These are phyloP conservation scores for Melanerpes aurifrons DNA, from an alignment of 2,113 vertebrate species.

Conservation along the genomic window DNA sequence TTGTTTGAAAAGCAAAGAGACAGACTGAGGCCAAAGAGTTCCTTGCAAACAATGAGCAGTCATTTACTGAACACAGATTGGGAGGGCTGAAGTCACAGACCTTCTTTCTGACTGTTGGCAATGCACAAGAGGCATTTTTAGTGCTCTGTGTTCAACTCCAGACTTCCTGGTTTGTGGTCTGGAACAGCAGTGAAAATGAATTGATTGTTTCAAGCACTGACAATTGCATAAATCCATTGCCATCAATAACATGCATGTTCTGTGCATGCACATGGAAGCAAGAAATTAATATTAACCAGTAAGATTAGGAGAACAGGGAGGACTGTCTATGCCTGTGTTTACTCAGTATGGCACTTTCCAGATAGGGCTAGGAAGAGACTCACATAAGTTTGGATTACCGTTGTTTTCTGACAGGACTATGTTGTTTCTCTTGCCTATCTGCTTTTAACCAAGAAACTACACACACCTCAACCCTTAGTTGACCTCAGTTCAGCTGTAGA, in stretches of 20 bases:
- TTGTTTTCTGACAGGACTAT: background rate
- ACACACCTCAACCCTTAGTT: background rate
- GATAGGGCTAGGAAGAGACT: background rate
- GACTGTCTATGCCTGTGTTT: background rate
- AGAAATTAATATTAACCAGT: background rate
- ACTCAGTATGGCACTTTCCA: background rate
- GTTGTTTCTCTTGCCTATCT: background rate
- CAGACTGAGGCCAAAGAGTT: background rate
- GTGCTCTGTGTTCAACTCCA: background rate
- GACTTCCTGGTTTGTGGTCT: background rate
- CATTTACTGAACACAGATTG: background rate
- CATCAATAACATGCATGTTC: background rate
- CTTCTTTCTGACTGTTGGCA: background rate
- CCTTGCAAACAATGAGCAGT: background rate
- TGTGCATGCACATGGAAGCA: background rate
- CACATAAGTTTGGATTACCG: background rate
- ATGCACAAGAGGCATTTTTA: background rate
- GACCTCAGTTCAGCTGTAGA: background rate
- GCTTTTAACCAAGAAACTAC: background rate
- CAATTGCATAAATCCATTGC: background rate
- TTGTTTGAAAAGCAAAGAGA: background rate
- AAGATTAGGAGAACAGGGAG: background rate
- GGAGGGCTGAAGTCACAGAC: background rate
- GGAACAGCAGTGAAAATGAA: background rate
- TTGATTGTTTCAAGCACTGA: background rate